Percentiles rank a stretch among this genome's conserved stretches.
Evolutionary conservation across 2,888 invertebrate genomes (phyloP).

Genomic region (Trilocha varians): DNA sequence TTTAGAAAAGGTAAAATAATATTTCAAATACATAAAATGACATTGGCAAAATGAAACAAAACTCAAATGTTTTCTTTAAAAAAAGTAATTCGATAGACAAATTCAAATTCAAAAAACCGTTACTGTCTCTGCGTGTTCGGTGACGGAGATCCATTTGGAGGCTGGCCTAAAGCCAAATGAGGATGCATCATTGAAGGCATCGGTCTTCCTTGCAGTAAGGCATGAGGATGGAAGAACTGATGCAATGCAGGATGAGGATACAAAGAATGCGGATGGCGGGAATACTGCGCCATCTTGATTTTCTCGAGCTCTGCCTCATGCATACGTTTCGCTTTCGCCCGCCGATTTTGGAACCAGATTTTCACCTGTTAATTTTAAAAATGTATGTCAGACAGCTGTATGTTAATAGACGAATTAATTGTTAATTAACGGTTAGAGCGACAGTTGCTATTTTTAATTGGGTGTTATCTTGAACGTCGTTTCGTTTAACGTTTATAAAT

Average conservation of each 20-base stretch:
- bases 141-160: constrained; percentile 57
- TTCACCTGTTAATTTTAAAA: constrained; percentile 74
- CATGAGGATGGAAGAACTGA: constrained; percentile 76
- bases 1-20: no score
- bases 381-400: background rate
- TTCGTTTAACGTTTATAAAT: background rate
- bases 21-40: no score
- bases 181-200: constrained; percentile 60
- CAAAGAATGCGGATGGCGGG: constrained; percentile 74
- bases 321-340: constrained; percentile 96
- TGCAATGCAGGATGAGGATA: constrained; percentile 75
- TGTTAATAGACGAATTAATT: constrained; percentile 1
- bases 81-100: background rate
- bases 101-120: constrained; percentile 16
- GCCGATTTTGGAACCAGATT: constrained; percentile 96
- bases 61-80: no score
- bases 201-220: constrained; percentile 71
- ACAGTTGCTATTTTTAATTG: background rate
- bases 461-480: background rate
- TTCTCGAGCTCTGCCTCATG: constrained; percentile 99
- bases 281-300: constrained; percentile 84
- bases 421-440: constrained; percentile 1
- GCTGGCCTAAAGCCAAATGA: constrained; percentile 60
- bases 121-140: constrained; percentile 50
- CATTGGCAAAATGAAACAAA: no score